phyloP scores from a whole-genome alignment of 1,140 invertebrate species.

The Hestina assimilis region DNA sequence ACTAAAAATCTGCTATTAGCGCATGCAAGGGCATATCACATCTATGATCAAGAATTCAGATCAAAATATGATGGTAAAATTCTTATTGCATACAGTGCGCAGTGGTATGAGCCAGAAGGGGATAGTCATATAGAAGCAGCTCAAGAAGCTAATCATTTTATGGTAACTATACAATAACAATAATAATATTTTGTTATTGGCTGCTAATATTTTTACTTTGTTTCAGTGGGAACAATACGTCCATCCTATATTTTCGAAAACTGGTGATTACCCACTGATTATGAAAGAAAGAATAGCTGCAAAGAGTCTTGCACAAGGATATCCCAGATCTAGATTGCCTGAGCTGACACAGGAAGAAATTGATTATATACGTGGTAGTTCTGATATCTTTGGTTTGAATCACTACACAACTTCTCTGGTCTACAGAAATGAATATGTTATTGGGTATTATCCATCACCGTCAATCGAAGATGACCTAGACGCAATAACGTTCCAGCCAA shows the following conservation, averaged over 20 bases:
- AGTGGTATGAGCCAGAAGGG: constrained; percentile 70
- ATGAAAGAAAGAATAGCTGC: constrained; percentile 76
- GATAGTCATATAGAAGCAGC: constrained; percentile 71
- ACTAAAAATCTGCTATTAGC: constrained; percentile 46
- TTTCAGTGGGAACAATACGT: constrained; percentile 50
- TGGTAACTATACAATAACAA: constrained; percentile 27
- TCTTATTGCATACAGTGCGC: constrained; percentile 74
- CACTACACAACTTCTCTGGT: constrained; percentile 71
- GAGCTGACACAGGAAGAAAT: constrained; percentile 57
- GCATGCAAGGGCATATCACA: constrained; percentile 73
- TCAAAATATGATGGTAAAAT: constrained; percentile 59
- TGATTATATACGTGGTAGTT: constrained; percentile 52
- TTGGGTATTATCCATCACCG: constrained; percentile 30
- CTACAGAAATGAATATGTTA: constrained; percentile 43
- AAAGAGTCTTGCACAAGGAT: constrained; percentile 75
- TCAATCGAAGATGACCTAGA: constrained; percentile 42
- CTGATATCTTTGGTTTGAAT: constrained; percentile 81
- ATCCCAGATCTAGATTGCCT: constrained; percentile 58
- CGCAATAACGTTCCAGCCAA: constrained; percentile 26
- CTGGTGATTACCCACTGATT: constrained; percentile 79
- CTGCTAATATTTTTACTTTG: constrained; percentile 3
- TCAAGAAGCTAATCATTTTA: constrained; percentile 67
- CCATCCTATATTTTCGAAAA: constrained; percentile 78
- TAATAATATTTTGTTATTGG: background rate
- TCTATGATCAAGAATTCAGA: constrained; percentile 76